Conservation (phyloP, 2,888 invertebrate species). For the Eupithecia pulchellata region DNA sequence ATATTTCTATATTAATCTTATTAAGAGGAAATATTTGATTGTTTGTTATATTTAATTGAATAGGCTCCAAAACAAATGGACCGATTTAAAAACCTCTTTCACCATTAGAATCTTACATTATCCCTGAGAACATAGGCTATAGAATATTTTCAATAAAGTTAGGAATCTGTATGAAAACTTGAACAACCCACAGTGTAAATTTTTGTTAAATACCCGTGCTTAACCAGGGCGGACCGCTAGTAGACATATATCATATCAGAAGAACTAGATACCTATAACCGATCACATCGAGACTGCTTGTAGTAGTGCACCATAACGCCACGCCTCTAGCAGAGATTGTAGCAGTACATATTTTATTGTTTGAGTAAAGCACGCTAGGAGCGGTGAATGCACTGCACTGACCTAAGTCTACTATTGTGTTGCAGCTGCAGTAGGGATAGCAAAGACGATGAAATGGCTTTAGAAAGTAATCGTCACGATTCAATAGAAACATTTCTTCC, state of each 20-base stretch:
- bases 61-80: no score
- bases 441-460: conserved; percentile 37
- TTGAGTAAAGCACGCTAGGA: conserved; percentile 65
- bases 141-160: no score
- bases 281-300: not conserved
- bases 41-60: no score
- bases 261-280: not conserved
- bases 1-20: no score
- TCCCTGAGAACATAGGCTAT: no score
- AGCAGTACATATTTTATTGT: conserved; percentile 18
- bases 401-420: conserved; percentile 76
- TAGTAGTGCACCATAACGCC: not conserved
- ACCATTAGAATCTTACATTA: no score
- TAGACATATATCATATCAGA: not conserved
- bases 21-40: no score
- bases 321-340: conserved; percentile 25
- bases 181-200: no score
- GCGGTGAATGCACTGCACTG: conserved; percentile 80
- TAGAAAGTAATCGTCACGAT: conserved; percentile 3
- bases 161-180: no score
- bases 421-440: conserved; percentile 55
- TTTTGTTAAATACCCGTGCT: no score
- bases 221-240: no score
- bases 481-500: not conserved
- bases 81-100: no score